Evolutionary conservation across 2,888 invertebrate genomes (phyloP), one percentile per base, ranked within the genome.

Genomic region (Celastrina argiolus): DNA sequence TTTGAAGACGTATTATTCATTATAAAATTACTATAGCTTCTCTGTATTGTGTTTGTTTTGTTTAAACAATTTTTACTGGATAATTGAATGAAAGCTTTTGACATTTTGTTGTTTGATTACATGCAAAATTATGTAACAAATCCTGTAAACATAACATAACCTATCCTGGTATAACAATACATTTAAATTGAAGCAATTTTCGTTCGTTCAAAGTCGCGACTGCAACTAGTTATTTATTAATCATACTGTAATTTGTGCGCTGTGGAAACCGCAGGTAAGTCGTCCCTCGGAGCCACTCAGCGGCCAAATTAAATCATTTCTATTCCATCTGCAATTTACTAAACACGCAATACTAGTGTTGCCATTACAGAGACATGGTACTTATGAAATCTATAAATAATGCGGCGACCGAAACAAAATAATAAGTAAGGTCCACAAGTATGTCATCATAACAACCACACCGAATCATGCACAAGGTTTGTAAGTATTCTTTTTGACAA

Each of bases 221-320:
- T 45, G 3, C 16, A 41, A 56, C 10, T 39, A 36, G 8, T 22
- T 39, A 14, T 31, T 36, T 14, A 68, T 64, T 64, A 64, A 51
- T 56, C 42, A 41, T 64, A 56, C 70, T 68, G 68, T 63, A 63
- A 58, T 51, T 58, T 67, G 59, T 68, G 67, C 58, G 64, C 70
- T 73, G 63, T 67, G 69, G 66, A 66, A 69, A 72, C 75, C 74
- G 69, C 75, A 72, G 69, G 73, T 71, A 70, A 73, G 69, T 72
- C 72, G 77, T 80, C 84, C 84, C 83, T 80, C 76, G 69, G 77
- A 78, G 74, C 77, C 83, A 82, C 83, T 81, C 82, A 75, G 74
- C 78, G 75, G 77, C 77, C 74, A 83, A 88, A 88, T 88, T 85
- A 88, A 88, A 88, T 87, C 85, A 88, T 88, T 87, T 86, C 85